Evolutionary conservation across 2,113 vertebrate species (phyloP).

Genomic region (Hiodon tergisus): DNA sequence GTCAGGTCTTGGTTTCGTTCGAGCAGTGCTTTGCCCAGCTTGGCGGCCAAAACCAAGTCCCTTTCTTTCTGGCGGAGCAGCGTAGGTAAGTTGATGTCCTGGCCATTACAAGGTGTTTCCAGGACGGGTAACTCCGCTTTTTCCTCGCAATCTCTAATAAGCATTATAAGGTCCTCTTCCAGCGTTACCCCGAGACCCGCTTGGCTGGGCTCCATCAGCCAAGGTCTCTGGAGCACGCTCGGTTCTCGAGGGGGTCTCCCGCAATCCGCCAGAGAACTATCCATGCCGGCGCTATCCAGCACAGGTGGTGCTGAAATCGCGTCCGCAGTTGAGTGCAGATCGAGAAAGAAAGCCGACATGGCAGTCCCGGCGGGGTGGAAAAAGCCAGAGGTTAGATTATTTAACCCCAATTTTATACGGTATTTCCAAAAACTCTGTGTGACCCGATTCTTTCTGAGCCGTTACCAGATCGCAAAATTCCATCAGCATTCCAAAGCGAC

Average conservation of each 20-base stretch:
- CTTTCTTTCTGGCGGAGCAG: conserved; percentile 90
- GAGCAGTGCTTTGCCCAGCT: conserved; percentile 90
- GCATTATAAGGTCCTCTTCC: conserved; percentile 70
- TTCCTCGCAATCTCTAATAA: conserved; percentile 59
- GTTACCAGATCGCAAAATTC: too few relatives aligned
- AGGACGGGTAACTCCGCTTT: conserved; percentile 50
- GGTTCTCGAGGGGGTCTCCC: conserved; percentile 43
- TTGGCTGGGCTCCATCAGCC: conserved; percentile 49
- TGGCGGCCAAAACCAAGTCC: conserved; percentile 89
- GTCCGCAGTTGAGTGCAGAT: conserved; percentile 30
- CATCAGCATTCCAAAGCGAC: too few relatives aligned
- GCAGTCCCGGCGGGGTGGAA: conserved; percentile 39
- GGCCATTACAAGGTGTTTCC: conserved; percentile 47
- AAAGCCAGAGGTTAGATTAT: neutral
- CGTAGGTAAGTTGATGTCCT: conserved; percentile 70
- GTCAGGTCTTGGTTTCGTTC: conserved; percentile 94
- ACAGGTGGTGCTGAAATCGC: conserved; percentile 55
- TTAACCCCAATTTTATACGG: neutral
- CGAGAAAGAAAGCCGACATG: conserved; percentile 51
- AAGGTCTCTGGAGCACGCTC: conserved; percentile 43
- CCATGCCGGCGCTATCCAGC: conserved; percentile 63
- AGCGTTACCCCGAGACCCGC: conserved; percentile 69
- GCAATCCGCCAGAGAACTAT: conserved; percentile 35
- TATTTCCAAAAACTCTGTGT: neutral
- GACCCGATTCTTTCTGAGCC: neutral